Percentiles rank a stretch among this genome's conserved stretches.
These are phyloP conservation scores for Rachycentron canadum DNA, from an alignment of 2,797 vertebrate species.

Conservation along the genomic window DNA sequence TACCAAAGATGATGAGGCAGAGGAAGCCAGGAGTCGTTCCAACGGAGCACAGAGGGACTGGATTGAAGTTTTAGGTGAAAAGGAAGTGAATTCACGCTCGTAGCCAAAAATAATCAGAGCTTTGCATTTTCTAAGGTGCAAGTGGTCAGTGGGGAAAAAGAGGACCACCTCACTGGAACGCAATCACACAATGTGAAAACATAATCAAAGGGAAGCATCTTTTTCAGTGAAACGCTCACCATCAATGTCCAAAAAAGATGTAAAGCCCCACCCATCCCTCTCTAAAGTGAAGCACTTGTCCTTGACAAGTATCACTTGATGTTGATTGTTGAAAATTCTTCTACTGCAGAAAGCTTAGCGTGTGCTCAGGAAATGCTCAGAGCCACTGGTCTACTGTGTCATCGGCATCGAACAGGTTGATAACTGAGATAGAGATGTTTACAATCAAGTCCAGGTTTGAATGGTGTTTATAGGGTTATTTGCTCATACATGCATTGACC, in stretches of 20 bases:
- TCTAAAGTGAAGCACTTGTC: background rate
- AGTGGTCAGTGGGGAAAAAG: background rate
- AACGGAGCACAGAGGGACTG: background rate
- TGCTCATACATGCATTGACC: background rate
- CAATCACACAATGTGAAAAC: background rate
- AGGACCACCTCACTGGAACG: background rate
- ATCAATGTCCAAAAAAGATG: background rate
- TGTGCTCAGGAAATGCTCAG: slow-evolving; percentile 19
- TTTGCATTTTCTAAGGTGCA: background rate
- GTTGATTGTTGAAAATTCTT: background rate
- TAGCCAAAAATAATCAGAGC: background rate
- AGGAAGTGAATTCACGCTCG: background rate
- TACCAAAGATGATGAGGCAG: background rate
- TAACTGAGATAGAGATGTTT: background rate
- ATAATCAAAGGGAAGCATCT: slow-evolving; percentile 5
- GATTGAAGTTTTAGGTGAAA: slow-evolving; percentile 8
- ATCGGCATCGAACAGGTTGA: background rate
- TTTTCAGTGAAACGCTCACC: background rate
- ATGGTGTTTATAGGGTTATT: background rate
- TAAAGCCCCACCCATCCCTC: too few relatives aligned
- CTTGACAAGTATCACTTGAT: background rate
- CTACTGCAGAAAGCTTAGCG: background rate
- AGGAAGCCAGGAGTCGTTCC: background rate
- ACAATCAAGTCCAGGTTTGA: background rate
- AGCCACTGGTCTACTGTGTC: background rate